Base-by-base conservation (phyloP, 2,888 invertebrate species). In the Chaetogeoica ovagalla region DNA sequence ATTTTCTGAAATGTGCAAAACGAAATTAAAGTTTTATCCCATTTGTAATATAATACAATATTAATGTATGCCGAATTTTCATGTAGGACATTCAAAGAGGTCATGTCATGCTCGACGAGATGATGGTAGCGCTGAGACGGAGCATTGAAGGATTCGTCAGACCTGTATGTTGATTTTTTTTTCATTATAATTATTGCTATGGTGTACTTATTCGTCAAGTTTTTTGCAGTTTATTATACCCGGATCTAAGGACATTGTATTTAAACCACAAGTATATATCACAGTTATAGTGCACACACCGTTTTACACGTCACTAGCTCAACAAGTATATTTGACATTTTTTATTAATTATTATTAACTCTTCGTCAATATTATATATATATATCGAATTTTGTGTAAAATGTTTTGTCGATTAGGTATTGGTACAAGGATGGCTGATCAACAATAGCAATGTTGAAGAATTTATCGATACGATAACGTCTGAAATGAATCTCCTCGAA, bases 221-320 rank as follows among this genome's bases (percentile, higher is more conserved):
- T 82, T 82, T 82, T 88, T 88, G 82, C 86, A 93, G 91, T 92
- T 93, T 86, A 87, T 87, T 74, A 87, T 93, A 83, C 92, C 93
- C 83, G 92, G 93, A 65, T 90, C 90, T 84, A 74, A 79, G 48
- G 84, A 86, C 75, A 85, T 89, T 71, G 84, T 89, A 75, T 90
- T 92, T 85, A 87, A 89, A 82, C 93, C 93, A 70, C 89, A 90
- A 84, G 88, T 94, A 82, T 92, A 90, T 86, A 88, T 93, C 70
- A 92, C 93, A 83, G 91, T 94, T 84, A 91, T 93, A 85, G 92
- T 91, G 9, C 92, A 93, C 86, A 91, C 91, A 19, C 93, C 93
- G 75, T 91, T 93, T 86, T 89, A 91, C 84, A 89, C 90, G 82
- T 91, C 90, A 84, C 90, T 90, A 48, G 90, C 91, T 37, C 92